Percentiles rank a stretch among this genome's conserved stretches.
Evolutionary conservation across 2,113 vertebrate genomes (phyloP).

Genomic region (Aegotheles bennettii): DNA sequence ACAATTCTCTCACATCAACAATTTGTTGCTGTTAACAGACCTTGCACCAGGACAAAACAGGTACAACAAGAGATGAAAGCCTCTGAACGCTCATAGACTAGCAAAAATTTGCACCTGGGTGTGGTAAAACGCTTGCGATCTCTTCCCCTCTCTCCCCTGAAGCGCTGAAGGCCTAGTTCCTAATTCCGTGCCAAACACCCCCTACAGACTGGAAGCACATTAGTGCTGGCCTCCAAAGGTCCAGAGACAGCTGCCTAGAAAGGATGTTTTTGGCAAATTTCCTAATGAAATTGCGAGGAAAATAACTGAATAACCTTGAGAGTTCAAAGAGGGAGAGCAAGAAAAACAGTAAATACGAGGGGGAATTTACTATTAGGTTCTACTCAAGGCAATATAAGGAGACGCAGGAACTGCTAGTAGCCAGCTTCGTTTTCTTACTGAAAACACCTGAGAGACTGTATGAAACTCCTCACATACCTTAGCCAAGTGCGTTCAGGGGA

Average conservation of each 20-base stretch:
- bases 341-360: conserved; percentile 42
- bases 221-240: conserved; percentile 71
- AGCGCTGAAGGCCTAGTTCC: conserved; percentile 31
- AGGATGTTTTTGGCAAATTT: conserved; percentile 75
- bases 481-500: conserved; percentile 7
- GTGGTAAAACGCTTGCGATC: background rate
- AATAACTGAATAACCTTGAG: conserved; percentile 75
- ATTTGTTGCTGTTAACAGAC: background rate
- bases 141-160: background rate
- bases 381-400: background rate
- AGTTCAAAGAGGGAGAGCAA: conserved; percentile 69
- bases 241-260: conserved; percentile 75
- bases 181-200: conserved; percentile 51
- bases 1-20: background rate
- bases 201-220: conserved; percentile 62
- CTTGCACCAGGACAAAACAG: conserved; percentile 9
- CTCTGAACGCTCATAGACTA: background rate
- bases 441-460: background rate
- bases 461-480: background rate
- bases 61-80: conserved; percentile 25
- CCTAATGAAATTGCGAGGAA: conserved; percentile 76
- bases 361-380: conserved; percentile 43
- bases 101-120: conserved; percentile 1
- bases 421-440: background rate
- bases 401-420: background rate